Evolutionary conservation across 2,888 invertebrate genomes (phyloP).

Genomic region (Aricia artaxerxes): DNA sequence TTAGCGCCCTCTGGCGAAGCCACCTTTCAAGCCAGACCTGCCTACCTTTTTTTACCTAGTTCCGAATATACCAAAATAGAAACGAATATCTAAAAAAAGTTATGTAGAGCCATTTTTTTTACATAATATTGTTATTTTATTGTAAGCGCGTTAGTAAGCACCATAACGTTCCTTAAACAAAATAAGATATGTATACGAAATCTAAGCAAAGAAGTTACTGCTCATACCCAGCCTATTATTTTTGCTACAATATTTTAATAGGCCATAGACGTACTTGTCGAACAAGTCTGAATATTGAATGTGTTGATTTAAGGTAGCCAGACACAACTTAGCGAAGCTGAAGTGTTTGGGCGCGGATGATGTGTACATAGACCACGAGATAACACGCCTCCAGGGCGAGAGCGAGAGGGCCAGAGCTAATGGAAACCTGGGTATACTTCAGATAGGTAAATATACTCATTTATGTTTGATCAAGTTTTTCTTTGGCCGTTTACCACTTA

Average conservation of each 20-base stretch:
- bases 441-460: constrained; percentile 53
- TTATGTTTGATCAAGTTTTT: background rate
- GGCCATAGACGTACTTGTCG: background rate
- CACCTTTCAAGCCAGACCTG: no score
- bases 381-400: constrained; percentile 54
- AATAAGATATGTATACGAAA: no score
- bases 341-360: constrained; percentile 51
- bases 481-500: background rate
- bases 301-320: constrained; percentile 53
- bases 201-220: no score
- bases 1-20: no score
- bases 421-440: constrained; percentile 48
- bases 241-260: background rate
- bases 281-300: background rate
- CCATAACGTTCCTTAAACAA: no score
- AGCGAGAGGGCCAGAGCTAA: constrained; percentile 52
- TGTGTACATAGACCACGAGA: constrained; percentile 48
- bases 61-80: no score
- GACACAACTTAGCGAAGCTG: constrained; percentile 50
- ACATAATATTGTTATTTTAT: background rate
- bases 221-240: no score
- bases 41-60: no score
- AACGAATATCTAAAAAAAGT: no score
- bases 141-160: background rate
- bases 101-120: background rate